phyloP scores from a whole-genome alignment of 2,888 invertebrate genomes.

The Netelia inedita region DNA sequence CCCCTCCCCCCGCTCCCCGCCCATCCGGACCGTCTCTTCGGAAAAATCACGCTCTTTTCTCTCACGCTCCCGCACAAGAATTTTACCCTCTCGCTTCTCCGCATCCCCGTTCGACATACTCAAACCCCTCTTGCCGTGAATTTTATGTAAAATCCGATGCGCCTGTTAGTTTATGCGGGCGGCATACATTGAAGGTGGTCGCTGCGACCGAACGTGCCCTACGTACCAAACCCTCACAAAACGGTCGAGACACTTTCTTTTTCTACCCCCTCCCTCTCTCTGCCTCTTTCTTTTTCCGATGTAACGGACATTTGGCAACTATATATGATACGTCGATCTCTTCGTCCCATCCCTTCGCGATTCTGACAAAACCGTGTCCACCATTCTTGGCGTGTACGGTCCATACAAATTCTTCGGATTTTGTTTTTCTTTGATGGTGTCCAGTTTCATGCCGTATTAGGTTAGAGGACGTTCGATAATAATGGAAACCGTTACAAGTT shows the following conservation, averaged over 20 bases:
- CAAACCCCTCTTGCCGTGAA: conserved; percentile 76
- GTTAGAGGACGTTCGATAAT: too few species aligned
- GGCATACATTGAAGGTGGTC: conserved; percentile 84
- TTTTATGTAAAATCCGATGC: conserved; percentile 85
- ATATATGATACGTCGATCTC: conserved; percentile 52
- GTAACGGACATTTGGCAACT: conserved; percentile 37
- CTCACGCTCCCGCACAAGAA: conserved; percentile 14
- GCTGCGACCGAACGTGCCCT: conserved; percentile 82
- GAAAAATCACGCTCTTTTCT: conserved; percentile 59
- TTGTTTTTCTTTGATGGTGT: too few species aligned
- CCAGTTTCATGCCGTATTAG: too few species aligned
- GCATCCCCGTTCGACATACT: conserved; percentile 28
- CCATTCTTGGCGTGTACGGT: not conserved
- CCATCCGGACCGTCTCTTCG: conserved; percentile 46
- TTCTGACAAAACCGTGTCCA: conserved; percentile 23
- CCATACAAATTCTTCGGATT: not conserved
- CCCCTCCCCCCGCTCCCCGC: conserved; percentile 56
- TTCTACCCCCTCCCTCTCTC: conserved; percentile 69
- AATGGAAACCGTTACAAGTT: not conserved
- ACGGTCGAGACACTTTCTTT: conserved; percentile 74
- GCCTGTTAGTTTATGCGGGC: conserved; percentile 85
- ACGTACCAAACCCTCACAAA: conserved; percentile 82
- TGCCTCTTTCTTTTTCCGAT: conserved; percentile 62
- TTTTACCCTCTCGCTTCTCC: conserved; percentile 13
- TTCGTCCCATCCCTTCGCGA: conserved; percentile 19